Evolutionary conservation across 2,113 vertebrate species (phyloP), one percentile per base, ranked within the genome.

Genomic region (Cacatua alba): DNA sequence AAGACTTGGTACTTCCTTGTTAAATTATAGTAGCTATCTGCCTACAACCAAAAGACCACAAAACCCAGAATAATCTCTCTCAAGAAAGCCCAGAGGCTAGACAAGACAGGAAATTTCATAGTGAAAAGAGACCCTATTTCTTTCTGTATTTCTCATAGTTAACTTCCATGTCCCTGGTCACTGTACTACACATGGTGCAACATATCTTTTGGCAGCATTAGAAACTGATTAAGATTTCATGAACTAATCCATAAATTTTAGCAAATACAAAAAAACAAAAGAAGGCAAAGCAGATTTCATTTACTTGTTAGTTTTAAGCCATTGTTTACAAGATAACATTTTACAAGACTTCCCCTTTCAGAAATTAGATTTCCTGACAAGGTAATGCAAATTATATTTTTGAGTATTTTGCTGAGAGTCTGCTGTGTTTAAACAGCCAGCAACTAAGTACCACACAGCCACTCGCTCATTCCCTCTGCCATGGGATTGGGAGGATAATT

Each of bases 51-150:
- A 93, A 92, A 92, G 74, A 79, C 49, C 17, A 19, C 65, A 94
- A 69, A 88, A 76, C 92, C 37, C 33, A 68, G n/a, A 53, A 16
- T 65, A 65, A 29, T 87, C 64, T 83, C 29, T 59, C 60, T 53
- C 78, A 95, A 94, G 87, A 90, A 12, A 93, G 78, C 67, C 65
- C 78, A 55, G 65, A 35, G n/a, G 6, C 37, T 76, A 60, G 71
- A 91, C 59, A 49, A 85, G 89, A 92, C 74, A 96, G 41, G 87
- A 95, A 80, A 80, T 93, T 59, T 87, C 43, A 51, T 46, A 21
- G 37, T 21, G 16, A 64, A 82, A 39, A 65, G 9, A 31, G 9
- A n/a, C 13, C 26, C 17, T 17, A 12, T 60, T 81, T 71, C 28
- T 39, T 21, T 71, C 59, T 31, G 3, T 46, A 52, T 53, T 77